Evolutionary conservation across 2,797 vertebrate species (phyloP), one percentile per base, ranked within the genome.

Genomic region (Heteromormyrus szaboi): DNA sequence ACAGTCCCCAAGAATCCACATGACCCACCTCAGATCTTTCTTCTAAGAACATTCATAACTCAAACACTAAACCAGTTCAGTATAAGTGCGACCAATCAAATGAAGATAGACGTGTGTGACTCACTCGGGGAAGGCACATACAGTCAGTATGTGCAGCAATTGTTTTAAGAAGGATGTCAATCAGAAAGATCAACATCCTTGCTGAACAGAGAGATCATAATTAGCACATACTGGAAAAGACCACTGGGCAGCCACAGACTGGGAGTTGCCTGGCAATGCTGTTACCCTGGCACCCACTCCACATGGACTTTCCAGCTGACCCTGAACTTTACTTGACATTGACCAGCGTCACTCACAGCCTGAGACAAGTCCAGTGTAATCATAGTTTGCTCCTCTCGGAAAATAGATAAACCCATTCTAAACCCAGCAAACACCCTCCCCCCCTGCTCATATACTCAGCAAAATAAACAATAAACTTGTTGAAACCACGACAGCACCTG

Each of bases 151-250:
- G 5, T 56, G 25, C 25, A 53, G 50, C 48, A 54, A 17, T n/a
- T 54, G 88, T 90, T 90, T 91, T 90, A 92, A 85, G 89, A 89
- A 91, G 92, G 90, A 93, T 88, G 85, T 90, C 84, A 90, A 91
- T 87, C 90, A 91, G 91, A 84, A 91, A 50, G 86, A 91, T 91
- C 90, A 92, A 91, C 90, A 92, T 81, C 92, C 44, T 81, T 90
- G 88, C 90, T 29, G 41, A 90, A 44, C 33, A 1, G 14, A 88
- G 81, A 81, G 86, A 87, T 33, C 90, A 91, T 17, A 93, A 92
- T 91, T 85, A 92, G 89, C 19, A 54, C 51, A 44, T 41, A 62
- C 46, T 88, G 88, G 89, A 90, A 84, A 68, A 86, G 76, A 0
- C 19, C 92, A 91, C 92, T 89, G 93, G 89, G 91, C 90, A 92